Conservation (phyloP, 1,140 invertebrate genomes). For the Drosophila prosaltans region DNA sequence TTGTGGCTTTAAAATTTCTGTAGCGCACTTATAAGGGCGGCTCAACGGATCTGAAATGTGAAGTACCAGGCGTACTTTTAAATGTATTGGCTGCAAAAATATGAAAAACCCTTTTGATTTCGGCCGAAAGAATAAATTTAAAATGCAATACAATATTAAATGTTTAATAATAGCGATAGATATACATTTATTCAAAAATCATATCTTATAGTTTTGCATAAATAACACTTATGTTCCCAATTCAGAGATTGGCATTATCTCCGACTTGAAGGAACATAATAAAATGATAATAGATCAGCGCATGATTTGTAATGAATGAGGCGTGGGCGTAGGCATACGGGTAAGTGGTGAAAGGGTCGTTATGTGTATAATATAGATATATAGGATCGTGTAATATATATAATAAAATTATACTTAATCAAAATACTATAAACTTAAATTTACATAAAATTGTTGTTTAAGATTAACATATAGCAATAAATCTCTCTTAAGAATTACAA, state of each 20-base stretch:
- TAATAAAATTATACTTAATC: conserved; percentile 67
- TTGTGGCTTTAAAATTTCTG: too few relatives aligned
- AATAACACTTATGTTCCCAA: conserved; percentile 68
- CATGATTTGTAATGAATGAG: conserved; percentile 35
- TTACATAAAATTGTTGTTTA: conserved; percentile 47
- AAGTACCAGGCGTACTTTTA: too few relatives aligned
- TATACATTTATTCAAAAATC: conserved; percentile 80
- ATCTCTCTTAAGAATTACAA: conserved; percentile 55
- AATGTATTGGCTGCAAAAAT: too few relatives aligned
- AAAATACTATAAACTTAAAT: conserved; percentile 63
- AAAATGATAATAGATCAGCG: conserved; percentile 63
- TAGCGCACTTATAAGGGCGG: too few relatives aligned
- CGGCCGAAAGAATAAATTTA: too few relatives aligned
- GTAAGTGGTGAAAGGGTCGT: neutral
- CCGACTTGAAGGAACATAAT: conserved; percentile 41
- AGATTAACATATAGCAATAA: conserved; percentile 49
- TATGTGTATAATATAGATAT: conserved; percentile 40
- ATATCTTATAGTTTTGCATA: conserved; percentile 70
- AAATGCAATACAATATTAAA: too few relatives aligned
- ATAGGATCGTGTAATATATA: conserved; percentile 45
- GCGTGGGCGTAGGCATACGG: conserved; percentile 27
- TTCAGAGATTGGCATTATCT: conserved; percentile 19
- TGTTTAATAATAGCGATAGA: conserved; percentile 63
- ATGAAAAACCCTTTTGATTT: too few relatives aligned
- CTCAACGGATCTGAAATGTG: too few relatives aligned